A percentile compares a stretch with the other conserved stretches of the same genome.
These are phyloP conservation scores for Fistularia tabacaria DNA, from an alignment of 2,797 vertebrate species.

Conservation along the genomic window DNA sequence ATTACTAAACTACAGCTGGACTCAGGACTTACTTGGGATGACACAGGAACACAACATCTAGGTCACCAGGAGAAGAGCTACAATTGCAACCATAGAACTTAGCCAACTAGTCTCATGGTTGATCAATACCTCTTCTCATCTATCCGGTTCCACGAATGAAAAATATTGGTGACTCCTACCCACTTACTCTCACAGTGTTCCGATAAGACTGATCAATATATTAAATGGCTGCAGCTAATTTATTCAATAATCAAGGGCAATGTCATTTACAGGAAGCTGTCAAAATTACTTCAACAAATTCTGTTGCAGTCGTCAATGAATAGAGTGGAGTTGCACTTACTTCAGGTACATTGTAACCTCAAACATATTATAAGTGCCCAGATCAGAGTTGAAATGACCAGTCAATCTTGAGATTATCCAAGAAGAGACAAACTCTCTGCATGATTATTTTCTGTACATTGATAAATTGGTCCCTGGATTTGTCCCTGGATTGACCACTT, in stretches of 20 bases:
- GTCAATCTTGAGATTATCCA: no score
- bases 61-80: constrained; percentile 38
- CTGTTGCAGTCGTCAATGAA: neutral
- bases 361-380: no score
- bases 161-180: constrained; percentile 64
- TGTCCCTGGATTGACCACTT: no score
- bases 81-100: constrained; percentile 26
- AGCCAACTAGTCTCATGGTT: constrained; percentile 33
- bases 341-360: no score
- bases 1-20: no score
- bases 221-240: constrained; percentile 94
- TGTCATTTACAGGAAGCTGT: constrained; percentile 87
- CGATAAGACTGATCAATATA: constrained; percentile 99
- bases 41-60: no score
- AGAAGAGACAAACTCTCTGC: no score
- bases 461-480: no score
- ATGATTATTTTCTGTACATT: no score
- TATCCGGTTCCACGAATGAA: constrained; percentile 16
- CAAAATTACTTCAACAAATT: constrained; percentile 83
- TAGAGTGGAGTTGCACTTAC: no score
- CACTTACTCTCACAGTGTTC: constrained; percentile 93
- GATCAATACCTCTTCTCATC: constrained; percentile 39
- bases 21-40: no score
- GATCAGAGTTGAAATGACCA: no score
- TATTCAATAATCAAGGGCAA: constrained; percentile 99